Evolutionary conservation across 2,888 invertebrate genomes (phyloP).

Genomic region (Penaeus monodon): DNA sequence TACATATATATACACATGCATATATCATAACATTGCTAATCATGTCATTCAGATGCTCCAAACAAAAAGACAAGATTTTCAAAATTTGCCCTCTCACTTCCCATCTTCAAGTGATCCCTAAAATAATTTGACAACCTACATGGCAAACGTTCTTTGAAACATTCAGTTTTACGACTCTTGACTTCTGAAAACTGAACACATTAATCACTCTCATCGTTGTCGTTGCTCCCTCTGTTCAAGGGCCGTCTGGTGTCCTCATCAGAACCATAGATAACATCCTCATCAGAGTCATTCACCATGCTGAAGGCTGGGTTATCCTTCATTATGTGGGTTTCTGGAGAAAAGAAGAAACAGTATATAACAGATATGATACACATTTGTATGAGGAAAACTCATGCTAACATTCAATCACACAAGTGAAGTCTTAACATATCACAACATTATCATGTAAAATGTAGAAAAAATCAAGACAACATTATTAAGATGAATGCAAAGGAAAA

Average conservation of each 20-base stretch:
- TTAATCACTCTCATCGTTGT: slow-evolving; percentile 64
- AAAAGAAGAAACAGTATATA: slow-evolving; percentile 45
- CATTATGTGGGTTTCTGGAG: slow-evolving; percentile 87
- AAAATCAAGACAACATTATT: background rate
- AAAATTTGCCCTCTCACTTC: background rate
- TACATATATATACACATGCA: no score
- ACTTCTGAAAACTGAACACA: background rate
- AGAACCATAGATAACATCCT: slow-evolving; percentile 79
- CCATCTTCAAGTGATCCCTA: background rate
- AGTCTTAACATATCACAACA: background rate
- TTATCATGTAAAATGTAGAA: background rate
- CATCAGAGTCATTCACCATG: slow-evolving; percentile 98
- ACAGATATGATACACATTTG: no score
- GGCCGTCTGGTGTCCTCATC: slow-evolving; percentile 65
- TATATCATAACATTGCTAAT: no score
- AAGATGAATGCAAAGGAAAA: no score
- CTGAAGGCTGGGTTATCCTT: slow-evolving; percentile 98
- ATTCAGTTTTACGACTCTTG: background rate
- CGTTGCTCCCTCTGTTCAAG: slow-evolving; percentile 57
- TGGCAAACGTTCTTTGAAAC: background rate
- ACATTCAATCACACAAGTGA: no score
- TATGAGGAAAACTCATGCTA: no score
- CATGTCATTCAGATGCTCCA: no score
- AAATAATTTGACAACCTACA: no score
- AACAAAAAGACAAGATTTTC: background rate